phyloP scores from a whole-genome alignment of 2,888 invertebrate species.

The Caprella mutica region DNA sequence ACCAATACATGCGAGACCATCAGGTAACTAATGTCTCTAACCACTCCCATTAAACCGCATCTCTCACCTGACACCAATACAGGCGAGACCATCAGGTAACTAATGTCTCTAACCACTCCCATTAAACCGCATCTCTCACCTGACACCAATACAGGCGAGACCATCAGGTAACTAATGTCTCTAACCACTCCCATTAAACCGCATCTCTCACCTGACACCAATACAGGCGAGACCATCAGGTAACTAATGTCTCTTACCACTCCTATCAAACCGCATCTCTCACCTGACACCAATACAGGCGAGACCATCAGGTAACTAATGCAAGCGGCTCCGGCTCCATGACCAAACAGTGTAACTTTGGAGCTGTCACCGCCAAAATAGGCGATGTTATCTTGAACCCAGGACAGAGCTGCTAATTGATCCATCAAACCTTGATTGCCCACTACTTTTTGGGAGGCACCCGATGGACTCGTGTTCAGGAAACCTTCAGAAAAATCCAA shows the following conservation, averaged over 20 bases:
- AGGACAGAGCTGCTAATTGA: conserved; percentile 29
- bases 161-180: conserved; percentile 30
- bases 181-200: too few relatives aligned
- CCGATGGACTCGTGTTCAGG: conserved; percentile 29
- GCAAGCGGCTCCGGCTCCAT: conserved; percentile 33
- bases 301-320: conserved; percentile 31
- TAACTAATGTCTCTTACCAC: too few relatives aligned
- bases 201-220: conserved; percentile 28
- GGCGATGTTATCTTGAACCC: conserved; percentile 29
- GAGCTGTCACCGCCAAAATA: conserved; percentile 29
- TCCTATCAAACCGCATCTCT: too few relatives aligned
- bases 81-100: conserved; percentile 26
- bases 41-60: too few relatives aligned
- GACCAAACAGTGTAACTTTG: conserved; percentile 33
- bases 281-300: conserved; percentile 28
- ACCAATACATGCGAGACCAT: conserved; percentile 25
- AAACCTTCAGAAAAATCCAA: conserved; percentile 16
- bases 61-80: conserved; percentile 28
- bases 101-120: too few relatives aligned
- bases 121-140: too few relatives aligned
- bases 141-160: conserved; percentile 29
- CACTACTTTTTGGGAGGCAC: conserved; percentile 16
- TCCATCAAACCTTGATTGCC: conserved; percentile 32
- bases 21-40: conserved; percentile 27
- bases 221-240: conserved; percentile 30